Base-by-base conservation (phyloP, 2,113 vertebrate species). In the Laterallus jamaicensis region DNA sequence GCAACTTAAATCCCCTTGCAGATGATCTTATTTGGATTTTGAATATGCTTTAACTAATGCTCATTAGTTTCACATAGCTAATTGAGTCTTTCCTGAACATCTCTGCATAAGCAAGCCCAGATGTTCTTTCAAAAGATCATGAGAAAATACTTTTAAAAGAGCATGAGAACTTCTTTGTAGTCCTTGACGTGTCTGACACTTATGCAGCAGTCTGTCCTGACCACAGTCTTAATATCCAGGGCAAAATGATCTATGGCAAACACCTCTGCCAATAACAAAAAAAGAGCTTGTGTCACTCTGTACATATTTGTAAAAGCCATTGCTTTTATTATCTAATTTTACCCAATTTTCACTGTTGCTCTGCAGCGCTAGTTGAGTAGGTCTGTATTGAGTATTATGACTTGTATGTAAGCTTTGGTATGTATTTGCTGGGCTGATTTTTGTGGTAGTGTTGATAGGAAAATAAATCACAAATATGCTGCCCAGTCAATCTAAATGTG, bases 61-160 rank as follows among this genome's bases (percentile, higher is more conserved):
- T 95, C 15, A 64, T 92, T 90, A 92, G 31, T 64, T 88, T 82
- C 47, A 73, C 71, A 39, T 2, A 77, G 59, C 44, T 92, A 96
- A 94, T 91, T 90, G 81, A 71, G 91, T 55, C 47, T 91, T 92
- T 93, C 68, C 85, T 94, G 82, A 92, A 49, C 39, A 58, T 92
- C n/a, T 58, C 75, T 76, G 60, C 55, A n/a, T 86, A 92, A 95
- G 50, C 44, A 92, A 96, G 37, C 37, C 76, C 94, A 94, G 86
- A 94, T 96, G 91, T 92, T 86, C 35, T 92, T 90, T 77, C 17
- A 35, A 90, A 92, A 90, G 69, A 92, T 39, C 91, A 64, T 91
- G 95, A 91, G 94, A 95, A 96, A 92, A 86, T 60, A 90, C 18
- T 77, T 85, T 73, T 78, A 84, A 75, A 91, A 90, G 63, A 73